Percentiles rank a stretch among this genome's conserved stretches.
These are phyloP conservation scores for Ichneumon xanthorius DNA, from an alignment of 2,888 invertebrate genomes.

Conservation along the genomic window DNA sequence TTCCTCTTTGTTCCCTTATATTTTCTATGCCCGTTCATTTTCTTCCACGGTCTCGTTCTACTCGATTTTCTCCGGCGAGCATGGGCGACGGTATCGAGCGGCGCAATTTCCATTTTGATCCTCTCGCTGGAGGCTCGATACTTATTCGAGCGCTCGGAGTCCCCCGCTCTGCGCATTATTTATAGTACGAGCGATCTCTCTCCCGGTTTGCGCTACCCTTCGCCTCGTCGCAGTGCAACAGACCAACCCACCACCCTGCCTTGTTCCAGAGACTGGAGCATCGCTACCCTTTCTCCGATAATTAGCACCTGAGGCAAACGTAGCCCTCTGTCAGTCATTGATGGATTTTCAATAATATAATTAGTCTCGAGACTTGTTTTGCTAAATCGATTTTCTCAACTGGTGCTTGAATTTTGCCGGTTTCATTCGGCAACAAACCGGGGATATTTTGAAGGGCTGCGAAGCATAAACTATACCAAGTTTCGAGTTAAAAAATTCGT, in stretches of 20 bases:
- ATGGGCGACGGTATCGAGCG: background rate
- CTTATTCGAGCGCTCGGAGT: background rate
- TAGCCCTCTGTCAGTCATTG: background rate
- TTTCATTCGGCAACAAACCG: background rate
- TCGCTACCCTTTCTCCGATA: background rate
- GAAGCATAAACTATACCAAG: background rate
- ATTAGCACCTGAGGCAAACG: conserved; percentile 3
- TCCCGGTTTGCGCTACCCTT: background rate
- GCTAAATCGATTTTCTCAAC: background rate
- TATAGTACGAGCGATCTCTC: background rate
- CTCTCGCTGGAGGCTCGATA: conserved; percentile 1
- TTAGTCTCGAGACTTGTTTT: background rate
- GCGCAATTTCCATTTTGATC: conserved; percentile 16
- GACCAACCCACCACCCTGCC: background rate
- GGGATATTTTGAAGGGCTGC: background rate
- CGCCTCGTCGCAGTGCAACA: background rate
- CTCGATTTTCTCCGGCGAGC: background rate
- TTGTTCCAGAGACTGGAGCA: background rate
- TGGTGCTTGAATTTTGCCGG: background rate
- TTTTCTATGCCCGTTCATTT: background rate
- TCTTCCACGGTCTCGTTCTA: background rate
- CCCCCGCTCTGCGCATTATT: background rate
- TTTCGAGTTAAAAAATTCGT: background rate
- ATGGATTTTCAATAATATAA: background rate
- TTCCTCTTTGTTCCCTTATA: too few relatives aligned